Evolutionary conservation across 2,797 vertebrate species (phyloP).

Genomic region (Rhadinocentrus ornatus): DNA sequence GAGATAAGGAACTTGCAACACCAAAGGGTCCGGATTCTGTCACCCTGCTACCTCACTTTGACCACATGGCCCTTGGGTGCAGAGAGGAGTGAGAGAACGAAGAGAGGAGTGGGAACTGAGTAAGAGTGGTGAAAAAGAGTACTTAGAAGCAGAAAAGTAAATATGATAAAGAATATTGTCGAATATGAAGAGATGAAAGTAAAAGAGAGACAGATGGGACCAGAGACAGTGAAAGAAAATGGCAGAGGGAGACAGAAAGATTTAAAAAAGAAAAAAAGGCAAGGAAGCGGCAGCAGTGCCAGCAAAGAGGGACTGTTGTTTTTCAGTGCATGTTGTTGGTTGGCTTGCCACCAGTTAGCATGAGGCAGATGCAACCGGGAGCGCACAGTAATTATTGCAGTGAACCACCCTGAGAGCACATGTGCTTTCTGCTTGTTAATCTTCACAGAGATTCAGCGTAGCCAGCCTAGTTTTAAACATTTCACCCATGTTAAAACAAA

Average conservation of each 20-base stretch:
- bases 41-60: slow-evolving; percentile 73
- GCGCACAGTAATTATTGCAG: slow-evolving; percentile 71
- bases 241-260: slow-evolving; percentile 53
- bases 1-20: slow-evolving; percentile 78
- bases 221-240: slow-evolving; percentile 60
- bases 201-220: slow-evolving; percentile 75
- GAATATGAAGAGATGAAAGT: slow-evolving; percentile 63
- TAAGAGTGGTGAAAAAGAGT: slow-evolving; percentile 62
- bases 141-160: slow-evolving; percentile 54
- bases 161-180: slow-evolving; percentile 71
- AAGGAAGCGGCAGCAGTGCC: slow-evolving; percentile 54
- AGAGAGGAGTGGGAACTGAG: slow-evolving; percentile 69
- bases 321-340: slow-evolving; percentile 66
- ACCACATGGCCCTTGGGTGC: slow-evolving; percentile 72
- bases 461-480: slow-evolving; percentile 51
- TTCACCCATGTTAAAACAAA: slow-evolving; percentile 43
- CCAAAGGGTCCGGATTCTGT: slow-evolving; percentile 79
- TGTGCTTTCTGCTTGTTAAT: slow-evolving; percentile 68
- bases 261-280: slow-evolving; percentile 30
- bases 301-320: slow-evolving; percentile 73
- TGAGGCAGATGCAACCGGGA: slow-evolving; percentile 77
- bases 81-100: slow-evolving; percentile 60
- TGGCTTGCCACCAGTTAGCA: slow-evolving; percentile 75
- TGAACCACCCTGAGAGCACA: slow-evolving; percentile 77
- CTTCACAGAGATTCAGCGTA: slow-evolving; percentile 55